A percentile compares a stretch with the other conserved stretches of the same genome.
phyloP scores from a whole-genome alignment of 2,113 vertebrate species.

The Carollia perspicillata region DNA sequence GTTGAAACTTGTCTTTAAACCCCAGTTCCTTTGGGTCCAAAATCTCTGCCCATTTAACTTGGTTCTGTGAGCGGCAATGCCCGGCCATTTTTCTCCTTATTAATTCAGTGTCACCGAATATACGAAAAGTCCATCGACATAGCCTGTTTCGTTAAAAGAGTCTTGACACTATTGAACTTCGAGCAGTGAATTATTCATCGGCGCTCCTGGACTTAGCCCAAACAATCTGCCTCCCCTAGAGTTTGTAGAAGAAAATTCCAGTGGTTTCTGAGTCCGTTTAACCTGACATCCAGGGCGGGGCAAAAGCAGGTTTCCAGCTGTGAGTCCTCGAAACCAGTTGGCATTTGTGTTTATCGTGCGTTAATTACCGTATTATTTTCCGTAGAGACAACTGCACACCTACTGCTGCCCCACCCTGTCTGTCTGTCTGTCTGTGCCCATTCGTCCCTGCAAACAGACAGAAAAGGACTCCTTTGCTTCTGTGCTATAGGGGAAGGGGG shows the following conservation, averaged over 20 bases:
- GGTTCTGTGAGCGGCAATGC: background rate
- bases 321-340: background rate
- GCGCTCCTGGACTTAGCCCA: background rate
- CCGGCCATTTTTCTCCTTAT: background rate
- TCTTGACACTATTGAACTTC: conserved; percentile 17
- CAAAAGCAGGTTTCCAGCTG: too few relatives aligned
- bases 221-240: background rate
- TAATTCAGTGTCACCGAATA: conserved; percentile 12
- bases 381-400: background rate
- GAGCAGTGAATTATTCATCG: conserved; percentile 47
- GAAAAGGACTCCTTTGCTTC: background rate
- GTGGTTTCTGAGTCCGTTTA: background rate
- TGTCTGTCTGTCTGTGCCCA: background rate
- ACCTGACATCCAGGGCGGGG: background rate
- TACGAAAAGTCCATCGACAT: background rate
- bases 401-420: background rate
- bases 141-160: conserved; percentile 31
- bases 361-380: background rate
- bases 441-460: background rate
- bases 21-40: background rate
- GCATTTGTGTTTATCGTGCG: background rate
- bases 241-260: background rate
- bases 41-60: conserved; percentile 2
- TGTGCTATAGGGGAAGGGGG: background rate
- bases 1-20: conserved; percentile 1